Evolutionary conservation across 1,140 invertebrate genomes (phyloP).

Genomic region (Aphelinus atriplicis): DNA sequence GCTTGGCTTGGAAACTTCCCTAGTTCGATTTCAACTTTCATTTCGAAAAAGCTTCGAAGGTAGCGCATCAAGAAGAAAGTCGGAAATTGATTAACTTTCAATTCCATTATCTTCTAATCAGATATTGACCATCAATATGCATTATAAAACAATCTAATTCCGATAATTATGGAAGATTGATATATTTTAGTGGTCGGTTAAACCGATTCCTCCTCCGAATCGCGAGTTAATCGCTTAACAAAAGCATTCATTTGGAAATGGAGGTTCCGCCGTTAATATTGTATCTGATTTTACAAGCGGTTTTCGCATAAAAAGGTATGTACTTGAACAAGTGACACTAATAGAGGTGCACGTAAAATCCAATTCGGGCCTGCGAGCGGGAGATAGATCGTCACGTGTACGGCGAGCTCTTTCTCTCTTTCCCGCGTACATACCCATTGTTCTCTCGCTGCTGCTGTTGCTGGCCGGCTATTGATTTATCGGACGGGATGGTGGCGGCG

Average conservation of each 20-base stretch:
- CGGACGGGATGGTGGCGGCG: not conserved
- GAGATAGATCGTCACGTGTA: constrained; percentile 16
- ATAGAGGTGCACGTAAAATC: not conserved
- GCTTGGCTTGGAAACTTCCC: too few relatives aligned
- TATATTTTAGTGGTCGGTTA: too few relatives aligned
- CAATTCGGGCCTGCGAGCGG: too few relatives aligned
- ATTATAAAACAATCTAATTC: not conserved
- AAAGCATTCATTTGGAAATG: constrained; percentile 11
- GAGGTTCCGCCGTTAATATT: not conserved
- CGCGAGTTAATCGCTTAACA: constrained; percentile 3
- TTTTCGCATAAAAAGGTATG: constrained; percentile 13
- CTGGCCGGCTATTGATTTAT: constrained; percentile 36
- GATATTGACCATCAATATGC: not conserved
- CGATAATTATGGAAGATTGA: too few relatives aligned
- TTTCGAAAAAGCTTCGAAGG: too few relatives aligned
- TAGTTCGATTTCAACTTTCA: too few relatives aligned
- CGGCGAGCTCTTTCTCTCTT: not conserved
- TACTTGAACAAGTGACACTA: constrained; percentile 28
- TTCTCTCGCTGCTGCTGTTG: not conserved
- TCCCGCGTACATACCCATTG: not conserved
- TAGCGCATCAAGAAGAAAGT: too few relatives aligned
- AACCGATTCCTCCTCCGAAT: too few relatives aligned
- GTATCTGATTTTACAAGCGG: constrained; percentile 22
- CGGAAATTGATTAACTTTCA: too few relatives aligned
- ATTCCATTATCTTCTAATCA: too few relatives aligned